Evolutionary conservation across 1,140 invertebrate species (phyloP).

Genomic region (Forficula auricularia): DNA sequence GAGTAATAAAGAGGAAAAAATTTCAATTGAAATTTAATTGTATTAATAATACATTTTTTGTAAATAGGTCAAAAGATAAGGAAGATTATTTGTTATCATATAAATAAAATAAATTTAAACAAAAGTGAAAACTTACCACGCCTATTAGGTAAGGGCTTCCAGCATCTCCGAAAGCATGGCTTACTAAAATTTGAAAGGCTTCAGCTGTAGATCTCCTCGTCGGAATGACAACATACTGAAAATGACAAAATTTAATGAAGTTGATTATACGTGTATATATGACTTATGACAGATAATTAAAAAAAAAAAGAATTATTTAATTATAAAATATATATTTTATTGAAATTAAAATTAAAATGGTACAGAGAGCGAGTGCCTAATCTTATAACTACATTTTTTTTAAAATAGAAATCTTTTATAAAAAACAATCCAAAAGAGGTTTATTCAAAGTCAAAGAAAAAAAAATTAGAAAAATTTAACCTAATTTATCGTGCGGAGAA

Average conservation of each 20-base stretch:
- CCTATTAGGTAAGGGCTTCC: slow-evolving; percentile 85
- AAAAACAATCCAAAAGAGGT: too few species aligned
- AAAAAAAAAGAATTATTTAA: slow-evolving; percentile 5
- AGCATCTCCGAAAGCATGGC: slow-evolving; percentile 83
- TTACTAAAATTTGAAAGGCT: slow-evolving; percentile 86
- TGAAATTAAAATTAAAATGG: background rate
- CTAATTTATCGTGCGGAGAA: too few species aligned
- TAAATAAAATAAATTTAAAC: slow-evolving; percentile 3
- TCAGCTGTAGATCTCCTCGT: slow-evolving; percentile 80
- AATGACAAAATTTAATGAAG: slow-evolving; percentile 20
- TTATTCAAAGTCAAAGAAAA: too few species aligned
- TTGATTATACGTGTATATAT: slow-evolving; percentile 5
- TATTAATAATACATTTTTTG: background rate
- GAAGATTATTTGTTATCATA: slow-evolving; percentile 2
- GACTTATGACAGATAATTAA: slow-evolving; percentile 1
- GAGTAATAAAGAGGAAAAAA: background rate
- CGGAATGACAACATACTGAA: slow-evolving; percentile 79
- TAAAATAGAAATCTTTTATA: too few species aligned
- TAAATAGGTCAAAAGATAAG: background rate
- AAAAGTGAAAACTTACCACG: slow-evolving; percentile 43
- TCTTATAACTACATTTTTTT: too few species aligned
- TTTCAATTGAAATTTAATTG: background rate
- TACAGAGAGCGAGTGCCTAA: too few species aligned
- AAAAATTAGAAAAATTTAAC: too few species aligned
- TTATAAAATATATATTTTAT: background rate